A percentile compares a stretch with the other conserved stretches of the same genome.
Evolutionary conservation across 2,888 invertebrate species (phyloP).

Genomic region (Matsumyia berberina): DNA sequence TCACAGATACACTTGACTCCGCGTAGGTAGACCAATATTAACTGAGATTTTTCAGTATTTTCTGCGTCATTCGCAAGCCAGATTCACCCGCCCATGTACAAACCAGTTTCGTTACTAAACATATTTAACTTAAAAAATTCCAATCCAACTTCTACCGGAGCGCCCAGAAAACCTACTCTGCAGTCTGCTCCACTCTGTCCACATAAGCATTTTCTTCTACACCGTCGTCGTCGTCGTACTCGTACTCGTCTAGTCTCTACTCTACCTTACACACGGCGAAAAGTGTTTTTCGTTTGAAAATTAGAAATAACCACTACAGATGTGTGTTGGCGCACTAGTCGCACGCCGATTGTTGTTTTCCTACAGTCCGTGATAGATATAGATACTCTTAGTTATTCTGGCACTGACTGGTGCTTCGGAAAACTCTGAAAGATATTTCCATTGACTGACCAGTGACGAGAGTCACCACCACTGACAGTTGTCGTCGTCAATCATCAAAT

Average conservation of each 20-base stretch:
- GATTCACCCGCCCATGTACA: slow-evolving; percentile 67
- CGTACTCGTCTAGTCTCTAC: background rate
- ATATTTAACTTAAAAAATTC: slow-evolving; percentile 66
- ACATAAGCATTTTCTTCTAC: slow-evolving; percentile 45
- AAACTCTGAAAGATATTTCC: slow-evolving; percentile 45
- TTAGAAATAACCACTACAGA: slow-evolving; percentile 62
- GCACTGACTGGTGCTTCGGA: slow-evolving; percentile 35
- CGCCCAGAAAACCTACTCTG: slow-evolving; percentile 67
- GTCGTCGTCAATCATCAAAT: slow-evolving; percentile 50
- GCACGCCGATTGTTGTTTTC: slow-evolving; percentile 43
- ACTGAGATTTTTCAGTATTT: slow-evolving; percentile 53
- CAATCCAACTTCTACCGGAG: slow-evolving; percentile 62
- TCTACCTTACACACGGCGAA: slow-evolving; percentile 16
- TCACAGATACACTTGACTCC: slow-evolving; percentile 45
- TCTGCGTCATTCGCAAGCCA: slow-evolving; percentile 65
- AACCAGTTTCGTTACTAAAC: slow-evolving; percentile 75
- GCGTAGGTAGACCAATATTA: slow-evolving; percentile 58
- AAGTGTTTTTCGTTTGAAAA: slow-evolving; percentile 48
- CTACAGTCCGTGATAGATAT: slow-evolving; percentile 30
- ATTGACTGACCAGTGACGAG: slow-evolving; percentile 59
- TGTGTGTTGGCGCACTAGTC: slow-evolving; percentile 50
- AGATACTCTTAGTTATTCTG: slow-evolving; percentile 51
- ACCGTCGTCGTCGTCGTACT: slow-evolving; percentile 20
- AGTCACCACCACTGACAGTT: slow-evolving; percentile 20
- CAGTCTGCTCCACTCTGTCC: slow-evolving; percentile 56